Conservation (phyloP, 2,797 vertebrate species). For the Tympanoctomys barrerae region DNA sequence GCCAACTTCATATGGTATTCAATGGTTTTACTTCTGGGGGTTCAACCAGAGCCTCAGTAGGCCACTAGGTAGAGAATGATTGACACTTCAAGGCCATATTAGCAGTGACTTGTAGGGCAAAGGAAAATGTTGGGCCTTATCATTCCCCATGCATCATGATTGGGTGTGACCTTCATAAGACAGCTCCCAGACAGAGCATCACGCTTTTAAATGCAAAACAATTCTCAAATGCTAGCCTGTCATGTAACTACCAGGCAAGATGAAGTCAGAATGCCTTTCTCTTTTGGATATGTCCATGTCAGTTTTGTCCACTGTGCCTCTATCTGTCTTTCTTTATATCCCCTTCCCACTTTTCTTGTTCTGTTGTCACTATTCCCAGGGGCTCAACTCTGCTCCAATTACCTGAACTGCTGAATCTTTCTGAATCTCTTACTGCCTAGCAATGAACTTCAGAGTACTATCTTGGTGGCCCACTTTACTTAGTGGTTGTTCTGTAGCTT, state of each 20-base stretch:
- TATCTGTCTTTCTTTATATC: neutral
- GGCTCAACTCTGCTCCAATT: no score
- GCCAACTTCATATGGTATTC: neutral
- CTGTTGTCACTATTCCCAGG: no score
- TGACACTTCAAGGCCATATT: neutral
- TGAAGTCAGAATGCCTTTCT: neutral
- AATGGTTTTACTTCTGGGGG: neutral
- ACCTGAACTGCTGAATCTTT: neutral
- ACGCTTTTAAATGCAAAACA: neutral
- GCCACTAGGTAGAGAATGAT: no score
- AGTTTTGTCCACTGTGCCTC: neutral
- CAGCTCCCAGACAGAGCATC: neutral
- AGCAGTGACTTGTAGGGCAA: neutral
- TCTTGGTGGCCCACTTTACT: neutral
- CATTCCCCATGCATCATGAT: no score
- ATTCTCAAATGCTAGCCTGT: no score
- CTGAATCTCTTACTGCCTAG: neutral
- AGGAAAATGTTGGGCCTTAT: neutral
- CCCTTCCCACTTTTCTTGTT: neutral
- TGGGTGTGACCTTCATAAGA: neutral
- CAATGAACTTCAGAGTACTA: neutral
- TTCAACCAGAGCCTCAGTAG: neutral
- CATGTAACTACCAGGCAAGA: neutral
- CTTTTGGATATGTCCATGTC: neutral
- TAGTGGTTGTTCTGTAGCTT: neutral